These are phyloP conservation scores for Drosophila cracens DNA, from an alignment of 2,888 invertebrate genomes.

Conservation along the genomic window DNA sequence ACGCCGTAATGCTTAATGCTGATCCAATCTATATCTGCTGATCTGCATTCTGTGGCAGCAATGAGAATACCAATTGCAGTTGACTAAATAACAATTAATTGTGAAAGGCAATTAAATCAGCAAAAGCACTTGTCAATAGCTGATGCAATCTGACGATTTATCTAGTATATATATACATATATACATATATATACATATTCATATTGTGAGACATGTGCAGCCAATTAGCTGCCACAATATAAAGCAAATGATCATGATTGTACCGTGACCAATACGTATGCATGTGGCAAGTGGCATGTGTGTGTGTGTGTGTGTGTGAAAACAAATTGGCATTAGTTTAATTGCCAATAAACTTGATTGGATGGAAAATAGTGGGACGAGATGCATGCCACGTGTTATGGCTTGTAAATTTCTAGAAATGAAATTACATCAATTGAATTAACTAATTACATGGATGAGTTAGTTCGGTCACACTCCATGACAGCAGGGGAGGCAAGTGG, in stretches of 20 bases:
- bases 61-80: background rate
- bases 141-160: background rate
- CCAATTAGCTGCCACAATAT: constrained; percentile 43
- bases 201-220: constrained; percentile 17
- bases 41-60: background rate
- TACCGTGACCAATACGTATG: constrained; percentile 6
- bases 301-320: constrained; percentile 17
- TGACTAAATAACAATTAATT: background rate
- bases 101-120: background rate
- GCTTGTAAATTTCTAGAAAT: constrained; percentile 58
- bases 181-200: background rate
- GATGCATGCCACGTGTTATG: constrained; percentile 28
- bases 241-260: constrained; percentile 16
- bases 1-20: background rate
- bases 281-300: constrained; percentile 18
- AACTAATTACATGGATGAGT: constrained; percentile 66
- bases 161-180: background rate
- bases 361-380: background rate
- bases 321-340: constrained; percentile 73
- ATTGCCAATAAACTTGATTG: constrained; percentile 54
- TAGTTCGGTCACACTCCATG: constrained; percentile 4
- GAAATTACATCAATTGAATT: constrained; percentile 69
- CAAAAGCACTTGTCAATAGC: background rate
- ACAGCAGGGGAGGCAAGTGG: background rate
- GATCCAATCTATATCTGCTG: background rate